Conservation (phyloP, 2,888 invertebrate genomes). For the Saturnia japonica region DNA sequence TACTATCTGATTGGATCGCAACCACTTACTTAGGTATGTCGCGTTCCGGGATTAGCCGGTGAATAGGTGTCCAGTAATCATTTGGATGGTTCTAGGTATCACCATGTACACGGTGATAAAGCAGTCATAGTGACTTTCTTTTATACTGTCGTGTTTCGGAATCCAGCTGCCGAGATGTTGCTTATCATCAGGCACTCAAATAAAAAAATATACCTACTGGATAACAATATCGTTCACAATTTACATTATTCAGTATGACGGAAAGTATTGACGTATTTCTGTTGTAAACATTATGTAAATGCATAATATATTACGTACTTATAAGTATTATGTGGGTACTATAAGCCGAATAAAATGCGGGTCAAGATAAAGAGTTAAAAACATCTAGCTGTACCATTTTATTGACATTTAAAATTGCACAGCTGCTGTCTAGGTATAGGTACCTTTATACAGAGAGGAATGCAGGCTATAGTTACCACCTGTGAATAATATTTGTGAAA, state of each 20-base stretch:
- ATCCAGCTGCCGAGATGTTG: no score
- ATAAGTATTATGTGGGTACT: background rate
- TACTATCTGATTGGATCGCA: no score
- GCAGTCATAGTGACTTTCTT: no score
- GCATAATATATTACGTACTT: background rate
- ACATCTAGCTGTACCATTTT: background rate
- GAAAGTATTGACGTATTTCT: background rate
- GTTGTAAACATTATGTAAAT: background rate
- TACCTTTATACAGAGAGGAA: background rate
- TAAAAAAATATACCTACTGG: background rate
- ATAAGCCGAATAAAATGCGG: background rate
- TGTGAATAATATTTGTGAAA: background rate
- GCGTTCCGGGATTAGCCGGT: no score
- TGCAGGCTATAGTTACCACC: background rate
- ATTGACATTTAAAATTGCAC: constrained; percentile 7
- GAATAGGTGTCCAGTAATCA: no score
- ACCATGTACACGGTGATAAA: no score
- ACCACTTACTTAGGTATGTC: no score
- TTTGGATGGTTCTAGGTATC: no score
- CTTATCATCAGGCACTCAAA: no score
- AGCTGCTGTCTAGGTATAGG: background rate
- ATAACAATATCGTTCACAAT: background rate
- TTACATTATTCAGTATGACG: background rate
- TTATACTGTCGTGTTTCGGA: no score
- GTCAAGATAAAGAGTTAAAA: background rate